phyloP scores from a whole-genome alignment of 2,888 invertebrate genomes.

The Tipula lateralis region DNA sequence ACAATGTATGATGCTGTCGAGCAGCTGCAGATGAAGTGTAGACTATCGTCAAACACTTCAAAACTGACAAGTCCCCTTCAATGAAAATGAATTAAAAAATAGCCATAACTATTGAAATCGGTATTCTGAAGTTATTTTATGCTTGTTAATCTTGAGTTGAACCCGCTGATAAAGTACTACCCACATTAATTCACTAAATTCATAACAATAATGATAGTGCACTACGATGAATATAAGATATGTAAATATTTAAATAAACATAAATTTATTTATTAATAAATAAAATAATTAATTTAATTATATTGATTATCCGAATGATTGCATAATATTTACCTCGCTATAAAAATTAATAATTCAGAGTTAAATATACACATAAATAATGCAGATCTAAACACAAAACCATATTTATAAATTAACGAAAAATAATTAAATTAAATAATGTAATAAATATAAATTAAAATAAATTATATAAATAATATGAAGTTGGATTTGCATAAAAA shows the following conservation, averaged over 20 bases:
- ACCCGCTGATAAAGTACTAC: no score
- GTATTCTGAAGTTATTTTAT: no score
- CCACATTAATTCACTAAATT: no score
- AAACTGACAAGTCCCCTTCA: no score
- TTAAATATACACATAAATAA: background rate
- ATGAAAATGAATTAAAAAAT: no score
- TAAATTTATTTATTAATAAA: background rate
- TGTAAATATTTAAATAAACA: background rate
- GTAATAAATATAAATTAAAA: background rate
- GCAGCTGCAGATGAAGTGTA: no score
- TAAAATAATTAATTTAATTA: background rate
- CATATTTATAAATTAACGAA: background rate
- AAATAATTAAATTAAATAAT: background rate
- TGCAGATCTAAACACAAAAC: background rate
- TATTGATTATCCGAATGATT: background rate
- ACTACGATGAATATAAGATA: background rate
- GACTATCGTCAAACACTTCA: no score
- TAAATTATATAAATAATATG: conserved; percentile 20
- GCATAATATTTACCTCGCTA: background rate
- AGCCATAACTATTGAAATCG: no score
- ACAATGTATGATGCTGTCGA: no score
- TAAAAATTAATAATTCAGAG: background rate
- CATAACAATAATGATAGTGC: no score
- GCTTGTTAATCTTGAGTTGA: no score
- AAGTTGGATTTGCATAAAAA: background rate